These are phyloP conservation scores for Druon quercuslanigerum DNA, from an alignment of 1,140 invertebrate genomes.

Conservation along the genomic window DNA sequence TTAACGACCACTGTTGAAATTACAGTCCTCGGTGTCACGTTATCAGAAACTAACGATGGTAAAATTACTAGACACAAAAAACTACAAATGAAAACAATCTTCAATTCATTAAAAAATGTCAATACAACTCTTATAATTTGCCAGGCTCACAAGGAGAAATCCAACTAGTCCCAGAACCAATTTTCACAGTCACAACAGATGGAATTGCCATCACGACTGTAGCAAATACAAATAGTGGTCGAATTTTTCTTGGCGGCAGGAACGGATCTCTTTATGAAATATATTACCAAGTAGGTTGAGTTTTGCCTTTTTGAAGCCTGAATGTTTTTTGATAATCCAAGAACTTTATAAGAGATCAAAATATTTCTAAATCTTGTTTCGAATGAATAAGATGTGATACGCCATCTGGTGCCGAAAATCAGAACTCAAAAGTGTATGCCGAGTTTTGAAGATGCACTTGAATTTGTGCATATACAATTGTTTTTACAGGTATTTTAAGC, in stretches of 20 bases:
- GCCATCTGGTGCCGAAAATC: neutral
- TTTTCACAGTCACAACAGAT: conserved; percentile 95
- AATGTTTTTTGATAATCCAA: too few relatives aligned
- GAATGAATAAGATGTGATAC: too few relatives aligned
- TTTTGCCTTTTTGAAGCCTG: neutral
- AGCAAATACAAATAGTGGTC: conserved; percentile 86
- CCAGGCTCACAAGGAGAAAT: conserved; percentile 84
- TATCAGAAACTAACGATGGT: conserved; percentile 76
- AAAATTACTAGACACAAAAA: conserved; percentile 48
- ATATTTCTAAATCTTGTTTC: too few relatives aligned
- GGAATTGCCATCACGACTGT: conserved; percentile 91
- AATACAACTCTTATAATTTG: conserved; percentile 38
- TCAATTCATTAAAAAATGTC: conserved; percentile 32
- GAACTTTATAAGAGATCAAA: too few relatives aligned
- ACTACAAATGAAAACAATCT: neutral
- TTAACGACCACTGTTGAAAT: conserved; percentile 96
- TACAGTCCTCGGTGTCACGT: conserved; percentile 88
- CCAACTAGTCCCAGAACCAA: conserved; percentile 93
- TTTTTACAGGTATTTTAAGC: too few relatives aligned
- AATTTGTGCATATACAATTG: too few relatives aligned
- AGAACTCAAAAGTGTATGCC: neutral
- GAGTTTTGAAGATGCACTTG: too few relatives aligned
- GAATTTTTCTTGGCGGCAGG: conserved; percentile 96
- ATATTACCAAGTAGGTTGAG: conserved; percentile 87
- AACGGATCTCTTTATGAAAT: conserved; percentile 98